A percentile compares a stretch with the other conserved stretches of the same genome.
These are phyloP conservation scores for Rhadinocentrus ornatus DNA, from an alignment of 2,797 vertebrate species.

Conservation along the genomic window DNA sequence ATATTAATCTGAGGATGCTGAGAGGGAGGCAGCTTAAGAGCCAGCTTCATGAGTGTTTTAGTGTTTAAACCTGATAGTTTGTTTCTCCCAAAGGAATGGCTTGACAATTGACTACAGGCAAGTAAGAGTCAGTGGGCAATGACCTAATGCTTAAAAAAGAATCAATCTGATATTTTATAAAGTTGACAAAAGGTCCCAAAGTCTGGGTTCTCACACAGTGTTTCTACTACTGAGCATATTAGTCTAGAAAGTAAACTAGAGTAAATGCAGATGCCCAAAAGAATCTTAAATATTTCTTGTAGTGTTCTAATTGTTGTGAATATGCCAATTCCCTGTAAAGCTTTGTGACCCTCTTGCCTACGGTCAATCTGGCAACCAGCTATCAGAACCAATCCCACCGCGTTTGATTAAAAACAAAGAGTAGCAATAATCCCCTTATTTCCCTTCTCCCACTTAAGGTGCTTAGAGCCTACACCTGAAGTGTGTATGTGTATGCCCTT, in stretches of 20 bases:
- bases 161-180: slow-evolving; percentile 24
- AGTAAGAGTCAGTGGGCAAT: slow-evolving; percentile 40
- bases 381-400: slow-evolving; percentile 49
- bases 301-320: slow-evolving; percentile 29
- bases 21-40: slow-evolving; percentile 68
- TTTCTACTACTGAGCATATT: slow-evolving; percentile 49
- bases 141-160: slow-evolving; percentile 26
- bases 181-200: slow-evolving; percentile 8
- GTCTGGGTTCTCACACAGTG: slow-evolving; percentile 1
- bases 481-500: slow-evolving; percentile 7
- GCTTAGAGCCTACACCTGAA: slow-evolving; percentile 54
- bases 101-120: slow-evolving; percentile 74
- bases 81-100: slow-evolving; percentile 60
- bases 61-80: slow-evolving; percentile 59
- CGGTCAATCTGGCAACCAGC: slow-evolving; percentile 47
- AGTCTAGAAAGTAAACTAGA: slow-evolving; percentile 52
- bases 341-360: slow-evolving; percentile 55
- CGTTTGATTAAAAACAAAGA: slow-evolving; percentile 66
- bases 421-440: slow-evolving; percentile 69
- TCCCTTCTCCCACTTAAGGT: slow-evolving; percentile 63
- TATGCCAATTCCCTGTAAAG: slow-evolving; percentile 28
- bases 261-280: background rate
- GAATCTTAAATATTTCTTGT: slow-evolving; percentile 9
- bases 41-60: slow-evolving; percentile 49
- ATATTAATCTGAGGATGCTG: slow-evolving; percentile 85